Base-by-base conservation (phyloP, 2,113 vertebrate species). In the Erythrolamprus reginae region DNA sequence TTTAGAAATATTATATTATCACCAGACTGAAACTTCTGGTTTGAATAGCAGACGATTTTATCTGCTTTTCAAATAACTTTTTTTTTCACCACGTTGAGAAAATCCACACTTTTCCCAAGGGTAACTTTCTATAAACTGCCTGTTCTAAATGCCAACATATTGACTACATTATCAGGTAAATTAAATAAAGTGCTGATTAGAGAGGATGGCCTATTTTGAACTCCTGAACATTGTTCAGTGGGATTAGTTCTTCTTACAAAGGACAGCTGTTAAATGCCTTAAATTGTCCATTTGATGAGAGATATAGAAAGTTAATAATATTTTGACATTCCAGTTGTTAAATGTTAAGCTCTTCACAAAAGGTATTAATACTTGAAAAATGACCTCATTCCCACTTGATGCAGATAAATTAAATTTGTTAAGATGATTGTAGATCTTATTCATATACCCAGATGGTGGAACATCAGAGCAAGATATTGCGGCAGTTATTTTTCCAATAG, bases 201-300 rank as follows among this genome's bases (percentile, higher is more conserved):
- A 86, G 58, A 50, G 15, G n/a, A 42, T 86, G 84, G 58, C 9
- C 24, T 58, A 90, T 77, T 90, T 86, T 90, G 56, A 53, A 84
- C 58, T 77, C 33, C 58, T 50, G 42, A 82, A 53, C 48, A 51
- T 52, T 7, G 55, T 90, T 90, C 85, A 87, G 9, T 47, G 85
- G 26, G 85, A 87, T 70, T 87, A 77, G 48, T 82, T 90, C 15
- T 87, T 90, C 89, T 52, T 86, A 77, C 15, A 17, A 77, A 86
- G 58, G 87, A 90, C 70, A 77, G 50, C 58, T 65, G 84, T 86
- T 77, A 86, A 90, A 90, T 84, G 50, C 51, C 89, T 86, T 90
- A 90, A 90, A 90, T 77, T 90, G 58, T 86, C 89, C 89, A 90
- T 90, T 90, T 90, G 89, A 86, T 87, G 48, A 86, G 84, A 86